A percentile compares a stretch with the other conserved stretches of the same genome.
phyloP scores from a whole-genome alignment of 2,797 vertebrate genomes.

The Oreochromis grahami region DNA sequence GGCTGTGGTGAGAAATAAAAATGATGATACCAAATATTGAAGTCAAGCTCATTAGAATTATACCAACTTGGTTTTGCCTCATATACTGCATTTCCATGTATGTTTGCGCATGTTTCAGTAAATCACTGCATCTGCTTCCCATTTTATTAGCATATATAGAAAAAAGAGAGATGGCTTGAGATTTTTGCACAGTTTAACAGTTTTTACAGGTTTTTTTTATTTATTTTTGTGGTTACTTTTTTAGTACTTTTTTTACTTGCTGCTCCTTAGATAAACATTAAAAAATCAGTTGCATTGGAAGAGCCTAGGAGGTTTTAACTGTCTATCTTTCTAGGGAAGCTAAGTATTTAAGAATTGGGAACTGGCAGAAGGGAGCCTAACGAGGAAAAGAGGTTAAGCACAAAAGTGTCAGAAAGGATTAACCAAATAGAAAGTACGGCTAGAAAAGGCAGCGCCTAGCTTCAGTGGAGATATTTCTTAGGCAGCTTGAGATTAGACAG shows the following conservation, averaged over 20 bases:
- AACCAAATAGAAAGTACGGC: conserved; percentile 51
- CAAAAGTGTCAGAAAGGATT: conserved; percentile 61
- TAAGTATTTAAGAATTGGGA: conserved; percentile 42
- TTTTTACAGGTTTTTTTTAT: rapidly evolving
- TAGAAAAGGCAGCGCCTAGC: conserved; percentile 39
- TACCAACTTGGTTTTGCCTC: not conserved
- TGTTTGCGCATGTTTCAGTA: not conserved
- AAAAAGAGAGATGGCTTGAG: not conserved
- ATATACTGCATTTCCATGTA: not conserved
- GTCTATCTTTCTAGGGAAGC: conserved; percentile 36
- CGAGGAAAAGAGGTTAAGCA: conserved; percentile 59
- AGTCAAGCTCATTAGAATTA: not conserved
- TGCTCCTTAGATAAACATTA: not conserved
- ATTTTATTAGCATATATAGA: not conserved
- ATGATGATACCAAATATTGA: not conserved
- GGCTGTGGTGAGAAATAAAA: not conserved
- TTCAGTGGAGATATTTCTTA: conserved; percentile 46
- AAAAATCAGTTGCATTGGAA: not conserved
- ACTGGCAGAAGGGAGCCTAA: conserved; percentile 45
- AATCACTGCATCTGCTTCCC: not conserved
- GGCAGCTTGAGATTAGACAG: conserved; percentile 48
- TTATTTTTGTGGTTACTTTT: not conserved
- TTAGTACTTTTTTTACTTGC: not conserved
- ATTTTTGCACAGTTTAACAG: not conserved
- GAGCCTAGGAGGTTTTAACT: not conserved